A percentile compares a stretch with the other conserved stretches of the same genome.
These are phyloP conservation scores for Palythoa grandis DNA, from an alignment of 92 coral and sea anemone species.

Conservation along the genomic window DNA sequence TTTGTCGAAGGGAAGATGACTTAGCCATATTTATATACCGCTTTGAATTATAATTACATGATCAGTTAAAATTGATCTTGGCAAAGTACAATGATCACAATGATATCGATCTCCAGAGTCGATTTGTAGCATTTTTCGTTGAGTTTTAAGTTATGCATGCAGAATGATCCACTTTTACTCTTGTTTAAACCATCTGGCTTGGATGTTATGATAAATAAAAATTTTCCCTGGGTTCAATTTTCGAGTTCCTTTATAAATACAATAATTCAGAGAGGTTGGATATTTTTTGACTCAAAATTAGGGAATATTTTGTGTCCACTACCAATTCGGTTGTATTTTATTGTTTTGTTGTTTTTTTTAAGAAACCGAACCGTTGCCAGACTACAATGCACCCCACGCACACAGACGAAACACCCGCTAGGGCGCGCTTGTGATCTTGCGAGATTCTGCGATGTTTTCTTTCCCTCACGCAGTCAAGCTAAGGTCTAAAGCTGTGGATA, in stretches of 20 bases:
- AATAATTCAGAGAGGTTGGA: neutral
- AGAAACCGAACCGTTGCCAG: neutral
- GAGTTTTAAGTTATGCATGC: constrained; percentile 10
- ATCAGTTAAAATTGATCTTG: neutral
- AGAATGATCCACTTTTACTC: neutral
- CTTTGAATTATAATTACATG: neutral
- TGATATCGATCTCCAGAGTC: too few relatives aligned
- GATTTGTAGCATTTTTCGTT: too few relatives aligned
- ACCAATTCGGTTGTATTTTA: neutral
- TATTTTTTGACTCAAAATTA: neutral
- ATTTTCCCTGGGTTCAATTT: neutral
- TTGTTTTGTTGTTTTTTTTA: neutral
- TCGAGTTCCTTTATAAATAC: neutral
- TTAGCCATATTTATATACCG: neutral
- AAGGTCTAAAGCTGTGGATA: too few relatives aligned
- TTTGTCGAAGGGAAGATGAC: neutral
- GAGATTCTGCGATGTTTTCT: neutral
- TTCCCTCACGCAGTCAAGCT: neutral
- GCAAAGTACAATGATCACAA: neutral
- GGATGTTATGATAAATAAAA: neutral
- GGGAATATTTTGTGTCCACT: neutral
- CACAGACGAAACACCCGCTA: neutral
- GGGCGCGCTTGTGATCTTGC: neutral
- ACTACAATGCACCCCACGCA: neutral
- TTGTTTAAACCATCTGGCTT: neutral